These are phyloP conservation scores for Cyclura pinguis DNA, from an alignment of 2,797 vertebrate species.

Conservation along the genomic window DNA sequence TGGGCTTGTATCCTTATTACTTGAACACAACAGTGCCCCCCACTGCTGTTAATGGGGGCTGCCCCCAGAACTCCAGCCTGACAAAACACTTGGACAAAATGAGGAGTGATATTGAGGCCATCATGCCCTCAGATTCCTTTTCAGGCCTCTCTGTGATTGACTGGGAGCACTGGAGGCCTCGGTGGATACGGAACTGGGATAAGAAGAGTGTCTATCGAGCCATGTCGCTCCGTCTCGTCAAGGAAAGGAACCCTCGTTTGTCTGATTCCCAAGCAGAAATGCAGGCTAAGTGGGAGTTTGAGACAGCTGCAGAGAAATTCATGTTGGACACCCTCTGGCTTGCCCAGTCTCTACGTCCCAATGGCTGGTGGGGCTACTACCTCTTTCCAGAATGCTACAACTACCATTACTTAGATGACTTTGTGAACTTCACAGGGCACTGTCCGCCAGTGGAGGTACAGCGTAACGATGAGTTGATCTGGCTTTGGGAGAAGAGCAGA, in stretches of 20 bases:
- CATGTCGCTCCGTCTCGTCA: conserved; percentile 54
- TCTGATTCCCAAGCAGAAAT: conserved; percentile 12
- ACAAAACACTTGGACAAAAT: conserved; percentile 40
- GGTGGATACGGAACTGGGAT: conserved; percentile 55
- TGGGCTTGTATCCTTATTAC: conserved; percentile 56
- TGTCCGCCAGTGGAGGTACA: conserved; percentile 56
- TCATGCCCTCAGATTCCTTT: conserved; percentile 45
- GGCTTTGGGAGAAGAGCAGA: conserved; percentile 63
- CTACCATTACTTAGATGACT: conserved; percentile 56
- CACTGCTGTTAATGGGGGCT: conserved; percentile 32
- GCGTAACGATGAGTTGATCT: conserved; percentile 56
- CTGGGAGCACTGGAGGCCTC: conserved; percentile 66
- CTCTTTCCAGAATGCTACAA: conserved; percentile 69
- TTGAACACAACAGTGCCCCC: background rate
- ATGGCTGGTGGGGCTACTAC: conserved; percentile 62
- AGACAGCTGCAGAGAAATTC: conserved; percentile 48
- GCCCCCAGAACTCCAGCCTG: conserved; percentile 55
- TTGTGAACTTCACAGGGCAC: conserved; percentile 55
- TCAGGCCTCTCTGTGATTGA: conserved; percentile 59
- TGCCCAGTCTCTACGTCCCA: conserved; percentile 40
- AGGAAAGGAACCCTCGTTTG: conserved; percentile 38
- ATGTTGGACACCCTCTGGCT: conserved; percentile 50
- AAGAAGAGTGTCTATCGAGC: conserved; percentile 39
- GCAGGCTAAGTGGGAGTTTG: conserved; percentile 57
- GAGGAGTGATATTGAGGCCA: background rate